Base-by-base conservation (phyloP, 2,797 vertebrate species). In the Coilia nasus region DNA sequence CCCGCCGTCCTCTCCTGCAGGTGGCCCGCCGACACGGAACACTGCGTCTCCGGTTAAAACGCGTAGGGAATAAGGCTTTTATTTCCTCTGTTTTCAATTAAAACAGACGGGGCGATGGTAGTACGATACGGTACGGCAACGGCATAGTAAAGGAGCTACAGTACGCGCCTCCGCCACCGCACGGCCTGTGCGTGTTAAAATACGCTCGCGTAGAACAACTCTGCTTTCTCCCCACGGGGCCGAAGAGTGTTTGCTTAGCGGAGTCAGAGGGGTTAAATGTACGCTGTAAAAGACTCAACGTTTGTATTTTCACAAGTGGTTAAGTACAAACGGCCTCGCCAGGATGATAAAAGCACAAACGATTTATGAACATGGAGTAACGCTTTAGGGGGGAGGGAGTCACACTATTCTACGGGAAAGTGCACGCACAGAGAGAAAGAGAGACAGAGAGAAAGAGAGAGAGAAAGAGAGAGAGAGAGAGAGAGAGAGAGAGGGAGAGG, bases 271-370 rank as follows among this genome's bases (percentile, higher is more conserved):
- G 71, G 71, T 78, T 78, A 78, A 78, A 78, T 19, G 71, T n/a
- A 35, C 31, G 19, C 71, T 78, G 71, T 78, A 78, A 78, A 78
- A 78, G 71, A 78, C 71, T 78, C 71, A 78, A 78, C 71, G 5
- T 78, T 78, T 41, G 17, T 78, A 78, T 78, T 78, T 78, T 78
- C 41, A 78, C 71, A 78, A 78, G 71, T 78, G 35, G 4, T 44
- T 78, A 44, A 78, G 71, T 19, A 78, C 71, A 41, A 41, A 41
- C 71, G 17, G 35, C 35, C 71, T 44, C 71, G 17, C 35, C 71
- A 44, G 71, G 31, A 78, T 78, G 71, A 78, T 78, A 78, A 78
- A 78, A 78, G 71, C 71, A 78, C 71, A 78, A 44, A 44, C 15
- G 71, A 78, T 78, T 78, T 78, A 78, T 44, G 35, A 78, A 78